Percentiles rank a stretch among this genome's conserved stretches.
Conservation (phyloP, 2,113 vertebrate genomes). For the Pollimyrus isidori region DNA sequence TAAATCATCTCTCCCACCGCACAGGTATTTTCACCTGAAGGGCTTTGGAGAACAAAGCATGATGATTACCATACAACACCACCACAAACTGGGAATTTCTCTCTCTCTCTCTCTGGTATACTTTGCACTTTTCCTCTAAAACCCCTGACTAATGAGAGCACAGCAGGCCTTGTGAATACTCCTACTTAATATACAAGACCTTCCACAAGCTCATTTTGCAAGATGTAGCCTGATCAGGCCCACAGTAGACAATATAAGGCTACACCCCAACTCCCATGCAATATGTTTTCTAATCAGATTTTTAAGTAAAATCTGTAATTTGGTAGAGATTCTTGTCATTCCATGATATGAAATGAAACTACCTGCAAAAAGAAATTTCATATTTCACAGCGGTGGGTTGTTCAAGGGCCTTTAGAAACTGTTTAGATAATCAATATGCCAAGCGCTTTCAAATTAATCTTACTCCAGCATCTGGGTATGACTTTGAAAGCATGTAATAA, state of each 20-base stretch:
- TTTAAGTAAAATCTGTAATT: not conserved
- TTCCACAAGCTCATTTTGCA: not conserved
- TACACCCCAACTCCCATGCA: not conserved
- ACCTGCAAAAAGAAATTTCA: not conserved
- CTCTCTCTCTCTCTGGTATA: slow-evolving; percentile 18
- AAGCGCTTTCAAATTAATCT: not conserved
- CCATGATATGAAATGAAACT: not conserved
- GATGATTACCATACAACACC: slow-evolving; percentile 12
- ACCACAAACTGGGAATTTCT: not conserved
- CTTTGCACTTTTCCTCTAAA: slow-evolving; percentile 29
- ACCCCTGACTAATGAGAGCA: slow-evolving; percentile 27
- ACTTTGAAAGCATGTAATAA: not conserved
- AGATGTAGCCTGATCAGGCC: not conserved
- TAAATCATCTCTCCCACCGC: not conserved
- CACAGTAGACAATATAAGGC: not conserved
- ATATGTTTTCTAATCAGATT: not conserved
- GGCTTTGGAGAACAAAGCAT: not conserved
- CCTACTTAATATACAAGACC: not conserved
- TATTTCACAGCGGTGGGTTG: not conserved
- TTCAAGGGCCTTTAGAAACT: no score
- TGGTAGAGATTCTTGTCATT: not conserved
- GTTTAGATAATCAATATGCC: not conserved
- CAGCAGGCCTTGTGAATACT: slow-evolving; percentile 22
- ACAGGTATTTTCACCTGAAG: not conserved
- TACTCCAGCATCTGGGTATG: not conserved